Evolutionary conservation across 2,797 vertebrate species (phyloP), one percentile per base, ranked within the genome.

Genomic region (Erethizon dorsatum): DNA sequence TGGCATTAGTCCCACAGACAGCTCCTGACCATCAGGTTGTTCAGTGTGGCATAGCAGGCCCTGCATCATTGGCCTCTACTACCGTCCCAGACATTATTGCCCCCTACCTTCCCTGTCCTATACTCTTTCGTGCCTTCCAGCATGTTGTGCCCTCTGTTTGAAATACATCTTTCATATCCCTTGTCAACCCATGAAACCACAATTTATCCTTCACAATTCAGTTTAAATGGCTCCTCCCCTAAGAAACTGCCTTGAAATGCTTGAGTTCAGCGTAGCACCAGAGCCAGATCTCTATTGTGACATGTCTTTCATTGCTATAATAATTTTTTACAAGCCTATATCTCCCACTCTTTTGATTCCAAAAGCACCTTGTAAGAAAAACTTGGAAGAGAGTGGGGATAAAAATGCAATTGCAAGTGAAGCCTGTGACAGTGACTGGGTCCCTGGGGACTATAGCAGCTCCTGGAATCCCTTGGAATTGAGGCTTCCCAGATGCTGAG

Each of bases 311-410:
- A 2, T 47, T 59, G 11, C 83, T 89, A 26, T 56, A 92, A 78
- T 88, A 69, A 75, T 91, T 83, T 93, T 61, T 88, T 93, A 50
- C 45, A 82, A 45, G 37, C 57, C 26, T 5, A 3, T 89, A 33
- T 89, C 45, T 83, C 87, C 77, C 28, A 92, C 26, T n/a, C 24
- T 87, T 31, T 80, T 92, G 71, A 63, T 86, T 93, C 69, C 79
- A 96, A 86, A 89, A 96, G 65, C 56, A 85, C 90, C 80, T 96
- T 63, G 57, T 57, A 92, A 90, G 79, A 91, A 97, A 96, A 92
- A 83, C 3, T 89, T 65, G 83, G 47, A 65, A 15, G 47, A 31
- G 5, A 57, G 37, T 12, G 10, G 37, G 26, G 17, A 69, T 50
- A 28, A 63, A 93, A 56, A 93, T 88, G 45, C 82, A 93, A 94